phyloP scores from a whole-genome alignment of 2,113 vertebrate species.

The Sylvia atricapilla region DNA sequence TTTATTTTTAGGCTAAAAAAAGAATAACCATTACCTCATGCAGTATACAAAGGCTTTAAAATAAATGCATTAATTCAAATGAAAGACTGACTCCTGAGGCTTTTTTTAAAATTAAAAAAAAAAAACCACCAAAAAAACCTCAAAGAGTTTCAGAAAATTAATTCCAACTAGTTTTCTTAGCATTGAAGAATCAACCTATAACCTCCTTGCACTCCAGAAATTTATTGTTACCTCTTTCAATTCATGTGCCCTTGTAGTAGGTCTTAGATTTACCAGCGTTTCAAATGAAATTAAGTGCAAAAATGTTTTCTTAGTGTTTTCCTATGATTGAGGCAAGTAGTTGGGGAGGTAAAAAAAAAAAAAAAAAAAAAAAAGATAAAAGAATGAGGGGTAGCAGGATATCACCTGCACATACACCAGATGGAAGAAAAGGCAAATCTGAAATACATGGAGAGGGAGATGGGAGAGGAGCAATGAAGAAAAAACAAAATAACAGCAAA shows the following conservation, averaged over 20 bases:
- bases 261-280: neutral
- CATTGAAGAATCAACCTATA: neutral
- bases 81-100: neutral
- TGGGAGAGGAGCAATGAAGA: neutral
- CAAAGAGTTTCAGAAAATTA: neutral
- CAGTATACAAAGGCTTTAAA: slow-evolving; percentile 35
- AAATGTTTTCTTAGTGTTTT: slow-evolving; percentile 33
- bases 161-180: neutral
- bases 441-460: neutral
- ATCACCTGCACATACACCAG: neutral
- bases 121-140: neutral
- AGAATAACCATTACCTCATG: slow-evolving; percentile 35
- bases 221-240: neutral
- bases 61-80: slow-evolving; percentile 26
- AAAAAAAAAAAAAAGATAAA: neutral
- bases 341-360: fast-evolving
- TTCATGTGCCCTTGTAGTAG: neutral
- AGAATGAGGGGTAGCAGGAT: neutral
- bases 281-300: slow-evolving; percentile 9
- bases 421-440: neutral
- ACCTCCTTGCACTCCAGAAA: neutral
- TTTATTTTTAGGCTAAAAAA: slow-evolving; percentile 19
- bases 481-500: neutral
- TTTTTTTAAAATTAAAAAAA: neutral
- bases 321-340: slow-evolving; percentile 8